A percentile compares a stretch with the other conserved stretches of the same genome.
These are phyloP conservation scores for Falcaria lacertinaria DNA, from an alignment of 2,888 invertebrate species.

Conservation along the genomic window DNA sequence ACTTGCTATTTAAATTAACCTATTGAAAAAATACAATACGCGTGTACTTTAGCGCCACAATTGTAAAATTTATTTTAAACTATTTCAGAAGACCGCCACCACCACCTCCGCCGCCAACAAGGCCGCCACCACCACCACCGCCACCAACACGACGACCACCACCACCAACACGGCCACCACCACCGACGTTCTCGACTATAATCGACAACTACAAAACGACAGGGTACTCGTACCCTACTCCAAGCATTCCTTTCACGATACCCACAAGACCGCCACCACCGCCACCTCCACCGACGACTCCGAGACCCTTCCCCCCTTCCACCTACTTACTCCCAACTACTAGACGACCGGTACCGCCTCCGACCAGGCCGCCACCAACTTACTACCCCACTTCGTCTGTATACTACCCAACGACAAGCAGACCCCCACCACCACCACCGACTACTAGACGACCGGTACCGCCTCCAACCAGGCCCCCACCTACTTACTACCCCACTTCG, in stretches of 20 bases:
- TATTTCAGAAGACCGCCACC: slow-evolving; percentile 13
- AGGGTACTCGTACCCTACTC: slow-evolving; percentile 25
- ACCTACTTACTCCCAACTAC: slow-evolving; percentile 16
- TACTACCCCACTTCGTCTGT: background rate
- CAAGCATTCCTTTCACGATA: slow-evolving; percentile 14
- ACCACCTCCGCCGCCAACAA: slow-evolving; percentile 10
- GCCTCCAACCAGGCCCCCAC: slow-evolving; percentile 12
- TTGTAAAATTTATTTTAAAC: too few relatives aligned
- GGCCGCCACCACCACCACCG: slow-evolving; percentile 5
- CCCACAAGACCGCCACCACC: slow-evolving; percentile 9
- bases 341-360: slow-evolving; percentile 15
- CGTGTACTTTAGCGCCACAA: too few relatives aligned
- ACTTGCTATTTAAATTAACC: too few relatives aligned
- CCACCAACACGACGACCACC: slow-evolving; percentile 4
- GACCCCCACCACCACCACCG: slow-evolving; percentile 13
- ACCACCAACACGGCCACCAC: slow-evolving; percentile 8
- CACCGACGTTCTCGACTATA: slow-evolving; percentile 20
- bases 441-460: slow-evolving; percentile 19
- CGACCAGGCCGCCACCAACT: slow-evolving; percentile 14
- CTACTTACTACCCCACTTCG: slow-evolving; percentile 3
- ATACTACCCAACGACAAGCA: background rate
- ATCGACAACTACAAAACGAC: slow-evolving; percentile 22
- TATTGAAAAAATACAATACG: too few relatives aligned
- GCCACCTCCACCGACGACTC: slow-evolving; percentile 12
- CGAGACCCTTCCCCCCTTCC: slow-evolving; percentile 16